Evolutionary conservation across 1,140 invertebrate genomes (phyloP), one percentile per base, ranked within the genome.

Genomic region (Ceratitis capitata): DNA sequence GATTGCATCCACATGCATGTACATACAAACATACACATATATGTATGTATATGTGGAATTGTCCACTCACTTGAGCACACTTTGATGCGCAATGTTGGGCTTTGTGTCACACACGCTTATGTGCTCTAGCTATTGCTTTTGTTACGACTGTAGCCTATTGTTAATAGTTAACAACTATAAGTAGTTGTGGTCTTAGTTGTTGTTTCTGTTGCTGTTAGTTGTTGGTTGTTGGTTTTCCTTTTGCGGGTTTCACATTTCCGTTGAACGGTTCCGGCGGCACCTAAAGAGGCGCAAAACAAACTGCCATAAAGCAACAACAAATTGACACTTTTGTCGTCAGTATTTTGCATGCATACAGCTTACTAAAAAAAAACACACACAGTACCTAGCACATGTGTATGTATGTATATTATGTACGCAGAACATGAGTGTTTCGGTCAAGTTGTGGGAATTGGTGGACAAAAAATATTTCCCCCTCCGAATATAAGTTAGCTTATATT

Each of bases 391-490:
- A n/a, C n/a, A n/a, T n/a, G n/a, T n/a, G n/a, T n/a, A n/a, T n/a
- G n/a, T n/a, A n/a, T n/a, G n/a, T n/a, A n/a, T n/a, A n/a, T n/a
- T n/a, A n/a, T n/a, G n/a, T n/a, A n/a, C n/a, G n/a, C n/a, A n/a
- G n/a, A n/a, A n/a, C n/a, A n/a, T n/a, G n/a, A n/a, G n/a, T n/a
- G n/a, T n/a, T n/a, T n/a, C n/a, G n/a, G n/a, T n/a, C n/a, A n/a
- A n/a, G n/a, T n/a, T n/a, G n/a, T n/a, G n/a, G n/a, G n/a, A n/a
- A n/a, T n/a, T n/a, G n/a, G n/a, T n/a, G n/a, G n/a, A n/a, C n/a
- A n/a, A 42, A 83, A 53, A 83, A 83, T 42, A 51, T 83, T 83
- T 83, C 82, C 82, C 47, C 82, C 82, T 83, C 10, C 26, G 12
- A 83, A 42, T 83, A 35, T 29, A n/a, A n/a, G n/a, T n/a, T n/a